Evolutionary conservation across 2,888 invertebrate species (phyloP), one percentile per base, ranked within the genome.

Genomic region (Chymomyza procnemis): DNA sequence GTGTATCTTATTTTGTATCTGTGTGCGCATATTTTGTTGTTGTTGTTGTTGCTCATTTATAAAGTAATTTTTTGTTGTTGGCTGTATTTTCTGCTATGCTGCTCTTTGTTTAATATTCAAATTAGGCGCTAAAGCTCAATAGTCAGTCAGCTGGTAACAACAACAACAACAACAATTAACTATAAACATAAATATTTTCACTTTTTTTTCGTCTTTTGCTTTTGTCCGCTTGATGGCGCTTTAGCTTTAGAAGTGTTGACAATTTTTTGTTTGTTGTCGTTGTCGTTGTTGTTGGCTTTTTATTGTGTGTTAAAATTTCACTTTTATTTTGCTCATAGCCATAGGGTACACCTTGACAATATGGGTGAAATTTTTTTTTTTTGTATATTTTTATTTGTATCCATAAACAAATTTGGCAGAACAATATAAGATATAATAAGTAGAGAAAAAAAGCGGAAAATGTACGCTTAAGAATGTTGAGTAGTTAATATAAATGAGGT

Each of bases 101-200:
- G 48, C 50, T 61, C 26, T 61, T 69, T 71, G 64, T 76, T 69
- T 19, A 70, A 67, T 74, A 79, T 79, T 79, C 65, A 76, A 78
- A 79, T 79, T 76, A 68, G 66, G 47, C 59, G 64, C 64, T 65
- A 61, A 64, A 64, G 66, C 52, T 18, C 58, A 67, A 67, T 54
- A 61, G 58, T 56, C 61, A 65, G 62, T 58, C 52, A 58, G 47
- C 47, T 52, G 54, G 22, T 50, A 47, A 21, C 59, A 60, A 26
- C 22, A 59, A 18, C 58, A 50, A 67, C 59, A 70, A 67, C 59
- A 73, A 69, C 50, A 74, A 74, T 66, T 66, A 64, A 41, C 30
- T 14, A 47, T 47, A 56, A 56, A 21, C 59, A 58, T 57, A 57
- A 59, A 21, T 30, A 26, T 41, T 41, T 41, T 41, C 34, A 41